Evolutionary conservation across 2,888 invertebrate genomes (phyloP), one percentile per base, ranked within the genome.

Genomic region (Stictocephala bisonia): DNA sequence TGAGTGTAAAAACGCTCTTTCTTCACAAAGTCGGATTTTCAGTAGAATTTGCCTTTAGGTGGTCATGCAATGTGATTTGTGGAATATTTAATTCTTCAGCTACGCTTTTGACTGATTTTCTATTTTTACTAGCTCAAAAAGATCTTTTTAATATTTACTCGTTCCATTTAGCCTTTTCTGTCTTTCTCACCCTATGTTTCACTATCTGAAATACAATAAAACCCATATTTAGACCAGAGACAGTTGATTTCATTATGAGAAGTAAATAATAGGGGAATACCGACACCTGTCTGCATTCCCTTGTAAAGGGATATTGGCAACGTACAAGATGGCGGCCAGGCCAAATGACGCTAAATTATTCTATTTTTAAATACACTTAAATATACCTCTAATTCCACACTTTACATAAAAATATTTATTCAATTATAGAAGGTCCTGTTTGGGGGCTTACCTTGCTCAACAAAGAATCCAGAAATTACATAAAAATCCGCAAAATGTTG

Each of bases 111-210:
- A 67, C 44, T 4, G 26, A 67, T 20, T 31, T 64, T 64, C 40
- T 20, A 40, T 41, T 24, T 22, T n/a, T n/a, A n/a, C n/a, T n/a
- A n/a, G n/a, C n/a, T n/a, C n/a, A n/a, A n/a, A n/a, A 35, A 3
- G 69, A 29, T 69, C 24, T 50, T 20, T 51, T 27, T n/a, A 69
- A 20, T 1, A 15, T 29, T 2, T 69, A 18, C 31, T 53, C 69
- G 13, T 18, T 24, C 69, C 69, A 53, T 51, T 69, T 69, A 7
- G 69, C 69, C 35, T 22, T 51, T 31, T 69, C 22, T 2, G 69
- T 53, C 11, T 50, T 67, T 15, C 26, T 20, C 15, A 27, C 24
- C 26, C 67, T 40, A 9, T 9, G 3, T 44, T 48, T 20, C 13
- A 41, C 41, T 48, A 67, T 67, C 67, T 67, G 27, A 1, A 67